A percentile compares a stretch with the other conserved stretches of the same genome.
Conservation (phyloP, 2,113 vertebrate genomes). For the Pelecanoides urinatrix region DNA sequence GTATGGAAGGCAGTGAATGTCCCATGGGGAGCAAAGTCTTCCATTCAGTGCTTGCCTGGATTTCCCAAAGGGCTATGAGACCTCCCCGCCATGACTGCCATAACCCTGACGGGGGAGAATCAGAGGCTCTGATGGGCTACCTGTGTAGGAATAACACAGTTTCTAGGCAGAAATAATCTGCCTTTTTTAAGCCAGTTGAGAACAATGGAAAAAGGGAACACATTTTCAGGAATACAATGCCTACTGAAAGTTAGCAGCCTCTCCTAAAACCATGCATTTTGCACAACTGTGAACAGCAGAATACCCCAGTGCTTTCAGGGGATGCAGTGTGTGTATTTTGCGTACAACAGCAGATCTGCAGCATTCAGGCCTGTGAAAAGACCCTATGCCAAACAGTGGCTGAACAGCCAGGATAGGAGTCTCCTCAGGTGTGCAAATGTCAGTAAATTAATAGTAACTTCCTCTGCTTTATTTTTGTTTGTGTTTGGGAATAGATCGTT, state of each 20-base stretch:
- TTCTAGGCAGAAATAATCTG: not conserved
- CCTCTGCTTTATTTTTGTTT: not conserved
- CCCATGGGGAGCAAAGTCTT: not conserved
- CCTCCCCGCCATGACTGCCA: accelerated
- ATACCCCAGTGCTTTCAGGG: not conserved
- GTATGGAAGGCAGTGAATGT: not conserved
- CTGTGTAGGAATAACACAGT: not conserved
- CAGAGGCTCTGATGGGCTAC: not conserved
- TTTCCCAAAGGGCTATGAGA: not conserved
- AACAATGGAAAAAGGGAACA: not conserved
- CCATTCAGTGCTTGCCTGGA: not conserved
- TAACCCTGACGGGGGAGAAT: not conserved
- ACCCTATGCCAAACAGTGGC: accelerated
- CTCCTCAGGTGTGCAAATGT: not conserved
- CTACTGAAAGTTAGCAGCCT: not conserved
- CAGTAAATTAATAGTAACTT: not conserved
- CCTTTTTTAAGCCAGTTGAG: not conserved
- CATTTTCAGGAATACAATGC: not conserved
- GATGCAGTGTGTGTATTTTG: not conserved
- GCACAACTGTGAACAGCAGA: not conserved
- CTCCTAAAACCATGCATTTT: not conserved
- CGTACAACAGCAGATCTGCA: not conserved
- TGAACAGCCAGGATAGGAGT: not conserved
- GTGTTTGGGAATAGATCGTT: not conserved
- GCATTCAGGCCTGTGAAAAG: not conserved